These are phyloP conservation scores for Hetaerina americana DNA, from an alignment of 1,140 invertebrate genomes.

Conservation along the genomic window DNA sequence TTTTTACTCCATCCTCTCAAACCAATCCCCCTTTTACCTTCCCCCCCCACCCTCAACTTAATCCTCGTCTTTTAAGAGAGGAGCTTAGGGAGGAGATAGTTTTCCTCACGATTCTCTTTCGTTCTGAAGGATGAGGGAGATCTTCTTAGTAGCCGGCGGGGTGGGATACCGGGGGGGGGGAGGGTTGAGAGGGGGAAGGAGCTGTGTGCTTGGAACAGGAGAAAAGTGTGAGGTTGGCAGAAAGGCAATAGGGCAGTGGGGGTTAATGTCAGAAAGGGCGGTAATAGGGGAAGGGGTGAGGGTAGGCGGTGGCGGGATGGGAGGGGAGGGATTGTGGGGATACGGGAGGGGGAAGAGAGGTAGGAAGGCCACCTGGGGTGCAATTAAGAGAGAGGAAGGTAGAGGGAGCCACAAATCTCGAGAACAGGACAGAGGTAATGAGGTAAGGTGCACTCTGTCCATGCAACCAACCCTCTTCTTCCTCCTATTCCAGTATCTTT, in stretches of 20 bases:
- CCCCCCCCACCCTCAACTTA: too few relatives aligned
- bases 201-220: neutral
- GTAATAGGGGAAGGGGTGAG: too few relatives aligned
- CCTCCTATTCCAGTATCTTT: neutral
- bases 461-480: neutral
- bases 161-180: too few relatives aligned
- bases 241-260: neutral
- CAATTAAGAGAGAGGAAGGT: neutral
- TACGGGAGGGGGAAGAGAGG: too few relatives aligned
- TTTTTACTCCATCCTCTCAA: too few relatives aligned
- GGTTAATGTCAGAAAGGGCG: neutral
- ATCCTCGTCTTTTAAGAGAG: too few relatives aligned
- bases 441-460: neutral
- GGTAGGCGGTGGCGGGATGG: neutral
- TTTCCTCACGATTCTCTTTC: too few relatives aligned
- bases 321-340: neutral
- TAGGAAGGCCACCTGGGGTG: neutral
- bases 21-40: too few relatives aligned
- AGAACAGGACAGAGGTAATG: neutral
- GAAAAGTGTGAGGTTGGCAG: neutral
- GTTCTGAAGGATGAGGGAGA: too few relatives aligned
- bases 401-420: neutral
- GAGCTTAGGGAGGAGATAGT: too few relatives aligned
- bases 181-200: neutral
- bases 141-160: too few relatives aligned